These are phyloP conservation scores for Acrocyrtus sp. DNA, from an alignment of 2,888 invertebrate genomes.

Conservation along the genomic window DNA sequence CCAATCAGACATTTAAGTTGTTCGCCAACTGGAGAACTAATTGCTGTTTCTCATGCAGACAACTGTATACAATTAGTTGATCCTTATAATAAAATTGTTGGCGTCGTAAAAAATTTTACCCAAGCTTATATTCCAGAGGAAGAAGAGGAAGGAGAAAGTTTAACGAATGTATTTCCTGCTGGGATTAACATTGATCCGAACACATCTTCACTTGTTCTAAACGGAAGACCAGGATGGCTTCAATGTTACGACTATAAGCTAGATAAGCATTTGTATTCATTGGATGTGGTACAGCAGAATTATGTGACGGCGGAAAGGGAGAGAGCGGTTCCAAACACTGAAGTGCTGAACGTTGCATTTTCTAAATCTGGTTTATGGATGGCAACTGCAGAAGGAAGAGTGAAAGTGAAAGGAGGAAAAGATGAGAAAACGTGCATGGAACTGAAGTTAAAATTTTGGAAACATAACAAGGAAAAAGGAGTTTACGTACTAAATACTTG, in stretches of 20 bases:
- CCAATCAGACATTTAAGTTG: constrained; percentile 74
- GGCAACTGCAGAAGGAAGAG: constrained; percentile 71
- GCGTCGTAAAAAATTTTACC: constrained; percentile 76
- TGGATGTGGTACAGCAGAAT: constrained; percentile 79
- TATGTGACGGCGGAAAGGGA: constrained; percentile 74
- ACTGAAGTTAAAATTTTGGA: constrained; percentile 81
- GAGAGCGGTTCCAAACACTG: constrained; percentile 72
- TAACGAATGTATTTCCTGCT: constrained; percentile 66
- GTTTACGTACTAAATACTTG: constrained; percentile 76
- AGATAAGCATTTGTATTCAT: constrained; percentile 75
- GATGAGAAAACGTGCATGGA: constrained; percentile 73
- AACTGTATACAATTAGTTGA: constrained; percentile 70
- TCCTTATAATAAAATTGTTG: constrained; percentile 68
- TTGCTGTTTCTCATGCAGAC: constrained; percentile 76
- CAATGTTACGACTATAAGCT: constrained; percentile 78
- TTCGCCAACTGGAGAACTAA: constrained; percentile 73
- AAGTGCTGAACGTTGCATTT: constrained; percentile 76
- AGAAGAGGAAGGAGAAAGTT: constrained; percentile 67
- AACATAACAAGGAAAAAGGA: constrained; percentile 71
- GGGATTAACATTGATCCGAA: constrained; percentile 73
- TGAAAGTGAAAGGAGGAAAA: constrained; percentile 70
- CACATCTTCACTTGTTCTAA: constrained; percentile 75
- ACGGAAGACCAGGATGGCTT: constrained; percentile 78
- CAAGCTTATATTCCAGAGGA: constrained; percentile 69
- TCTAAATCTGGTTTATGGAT: constrained; percentile 77